Percentiles rank a stretch among this genome's conserved stretches.
Conservation (phyloP, 2,113 vertebrate genomes). For the Indicator indicator region DNA sequence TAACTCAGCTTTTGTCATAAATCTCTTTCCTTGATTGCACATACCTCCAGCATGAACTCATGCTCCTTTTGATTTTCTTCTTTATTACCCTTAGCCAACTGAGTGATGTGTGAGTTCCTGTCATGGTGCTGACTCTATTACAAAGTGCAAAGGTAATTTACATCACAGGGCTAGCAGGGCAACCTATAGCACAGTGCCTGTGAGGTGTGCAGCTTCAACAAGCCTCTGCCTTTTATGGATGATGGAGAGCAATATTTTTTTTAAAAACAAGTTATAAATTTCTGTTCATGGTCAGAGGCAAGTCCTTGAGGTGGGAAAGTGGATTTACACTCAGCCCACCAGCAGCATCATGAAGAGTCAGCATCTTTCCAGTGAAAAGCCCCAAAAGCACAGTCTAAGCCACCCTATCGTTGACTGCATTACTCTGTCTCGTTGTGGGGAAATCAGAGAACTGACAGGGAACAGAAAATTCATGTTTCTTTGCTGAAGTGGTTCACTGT, state of each 20-base stretch:
- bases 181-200: conserved; percentile 19
- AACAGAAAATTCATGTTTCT: conserved; percentile 30
- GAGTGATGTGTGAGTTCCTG: conserved; percentile 80
- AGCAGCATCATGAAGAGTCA: neutral
- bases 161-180: conserved; percentile 31
- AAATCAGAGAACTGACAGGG: neutral
- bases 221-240: conserved; percentile 49
- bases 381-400: neutral
- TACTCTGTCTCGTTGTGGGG: neutral
- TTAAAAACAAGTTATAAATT: conserved; percentile 55
- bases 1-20: conserved; percentile 73
- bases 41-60: conserved; percentile 71
- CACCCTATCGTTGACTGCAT: neutral
- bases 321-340: conserved; percentile 14
- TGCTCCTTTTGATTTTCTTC: conserved; percentile 71
- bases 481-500: conserved; percentile 5
- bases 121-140: conserved; percentile 78
- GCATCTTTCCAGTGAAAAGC: conserved; percentile 14
- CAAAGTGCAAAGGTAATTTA: conserved; percentile 79
- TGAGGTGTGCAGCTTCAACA: conserved; percentile 40
- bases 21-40: conserved; percentile 70
- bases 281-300: conserved; percentile 1
- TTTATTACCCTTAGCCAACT: conserved; percentile 76
- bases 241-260: conserved; percentile 44
- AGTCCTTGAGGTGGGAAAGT: neutral